Conservation (phyloP, 35 echinoderm and acorn worm genomes). For the Ophiothrix spiculata region DNA sequence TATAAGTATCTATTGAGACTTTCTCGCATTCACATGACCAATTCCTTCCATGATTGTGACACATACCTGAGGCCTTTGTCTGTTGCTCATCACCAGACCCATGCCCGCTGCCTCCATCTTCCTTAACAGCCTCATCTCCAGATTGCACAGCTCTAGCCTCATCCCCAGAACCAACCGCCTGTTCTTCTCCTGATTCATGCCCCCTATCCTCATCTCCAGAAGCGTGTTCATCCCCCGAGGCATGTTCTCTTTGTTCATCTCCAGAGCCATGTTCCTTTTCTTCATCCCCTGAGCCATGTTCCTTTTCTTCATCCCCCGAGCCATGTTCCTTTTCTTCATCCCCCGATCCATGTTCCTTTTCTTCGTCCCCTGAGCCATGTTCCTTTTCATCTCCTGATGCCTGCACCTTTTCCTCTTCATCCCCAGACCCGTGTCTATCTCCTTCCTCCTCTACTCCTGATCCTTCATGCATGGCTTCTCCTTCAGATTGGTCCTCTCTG, state of each 20-base stretch:
- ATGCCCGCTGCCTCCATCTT: conserved; percentile 21
- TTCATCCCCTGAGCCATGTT: not conserved
- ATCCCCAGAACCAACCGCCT: conserved; percentile 18
- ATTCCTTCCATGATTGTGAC: too few species aligned
- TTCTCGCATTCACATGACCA: too few species aligned
- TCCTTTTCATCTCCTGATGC: conserved; percentile 29
- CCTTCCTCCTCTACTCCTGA: conserved; percentile 14
- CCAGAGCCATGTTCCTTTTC: conserved; percentile 31
- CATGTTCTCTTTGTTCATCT: conserved; percentile 22
- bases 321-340: conserved; percentile 12
- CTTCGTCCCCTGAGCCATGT: not conserved
- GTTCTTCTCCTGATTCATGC: conserved; percentile 10
- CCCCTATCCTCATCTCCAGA: conserved; percentile 26
- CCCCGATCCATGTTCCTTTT: not conserved
- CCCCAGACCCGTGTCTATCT: conserved; percentile 34
- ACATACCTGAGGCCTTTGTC: not conserved
- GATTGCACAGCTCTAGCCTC: conserved; percentile 8
- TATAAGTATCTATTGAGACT: too few species aligned
- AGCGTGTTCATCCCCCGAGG: conserved; percentile 22
- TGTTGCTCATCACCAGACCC: not conserved
- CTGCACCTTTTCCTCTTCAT: conserved; percentile 11
- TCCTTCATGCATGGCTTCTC: conserved; percentile 39
- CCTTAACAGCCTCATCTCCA: conserved; percentile 22
- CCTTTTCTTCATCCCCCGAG: conserved; percentile 35
- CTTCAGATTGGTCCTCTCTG: conserved; percentile 36